Conservation (phyloP, 2,888 invertebrate species). For the Stenodera caucasica region DNA sequence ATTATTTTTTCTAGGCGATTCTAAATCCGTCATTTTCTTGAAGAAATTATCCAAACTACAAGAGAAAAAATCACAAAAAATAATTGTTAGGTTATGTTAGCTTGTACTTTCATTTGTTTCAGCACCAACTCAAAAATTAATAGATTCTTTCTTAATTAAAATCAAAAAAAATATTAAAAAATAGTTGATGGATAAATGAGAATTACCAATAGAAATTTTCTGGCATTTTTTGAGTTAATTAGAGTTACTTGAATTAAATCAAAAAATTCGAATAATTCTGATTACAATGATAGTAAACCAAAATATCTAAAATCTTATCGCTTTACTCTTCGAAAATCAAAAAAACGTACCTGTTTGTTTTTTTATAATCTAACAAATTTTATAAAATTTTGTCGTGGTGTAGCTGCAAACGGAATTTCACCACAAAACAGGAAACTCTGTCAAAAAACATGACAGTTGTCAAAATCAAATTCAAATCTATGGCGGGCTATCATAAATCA, state of each 20-base stretch:
- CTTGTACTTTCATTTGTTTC: not conserved
- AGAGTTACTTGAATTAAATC: not conserved
- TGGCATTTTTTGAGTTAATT: constrained; percentile 31
- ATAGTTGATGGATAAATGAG: not conserved
- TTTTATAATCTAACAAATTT: not conserved
- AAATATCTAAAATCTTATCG: not conserved
- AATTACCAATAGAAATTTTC: constrained; percentile 40
- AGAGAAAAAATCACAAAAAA: constrained; percentile 29
- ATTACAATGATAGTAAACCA: not conserved
- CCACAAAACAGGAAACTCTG: constrained; percentile 1
- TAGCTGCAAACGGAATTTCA: not conserved
- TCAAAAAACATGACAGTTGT: not conserved
- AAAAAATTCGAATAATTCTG: not conserved
- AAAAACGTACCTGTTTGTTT: not conserved
- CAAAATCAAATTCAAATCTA: not conserved
- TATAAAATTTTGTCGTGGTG: not conserved
- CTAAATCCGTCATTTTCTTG: constrained; percentile 60
- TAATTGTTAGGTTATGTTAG: constrained; percentile 40
- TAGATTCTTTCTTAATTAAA: not conserved
- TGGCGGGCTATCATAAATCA: not conserved
- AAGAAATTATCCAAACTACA: constrained; percentile 56
- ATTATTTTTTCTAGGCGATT: constrained; percentile 74
- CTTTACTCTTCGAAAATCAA: not conserved
- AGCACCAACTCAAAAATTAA: constrained; percentile 1
- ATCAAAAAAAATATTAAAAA: not conserved